Evolutionary conservation across 2,113 vertebrate genomes (phyloP).

Genomic region (Myrmophylax atrothorax): DNA sequence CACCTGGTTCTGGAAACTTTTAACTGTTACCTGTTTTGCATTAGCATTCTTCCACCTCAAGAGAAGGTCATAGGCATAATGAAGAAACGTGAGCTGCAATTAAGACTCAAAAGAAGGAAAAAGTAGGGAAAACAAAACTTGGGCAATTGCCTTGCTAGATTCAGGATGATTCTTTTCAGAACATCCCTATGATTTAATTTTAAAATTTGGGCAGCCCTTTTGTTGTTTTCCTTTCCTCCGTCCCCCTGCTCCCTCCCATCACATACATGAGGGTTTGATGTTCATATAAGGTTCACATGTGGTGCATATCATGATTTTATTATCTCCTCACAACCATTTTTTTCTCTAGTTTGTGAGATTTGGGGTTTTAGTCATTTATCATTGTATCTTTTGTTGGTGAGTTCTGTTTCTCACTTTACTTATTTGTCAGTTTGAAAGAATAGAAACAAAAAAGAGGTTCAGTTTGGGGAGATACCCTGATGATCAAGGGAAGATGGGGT

Average conservation of each 20-base stretch:
- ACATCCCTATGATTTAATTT: background rate
- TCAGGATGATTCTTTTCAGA: background rate
- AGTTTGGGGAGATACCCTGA: conserved; percentile 45
- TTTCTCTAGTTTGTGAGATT: background rate
- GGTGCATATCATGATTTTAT: background rate
- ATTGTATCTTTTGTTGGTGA: conserved; percentile 37
- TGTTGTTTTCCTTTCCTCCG: background rate
- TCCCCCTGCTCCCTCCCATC: too few species aligned
- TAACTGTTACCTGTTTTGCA: background rate
- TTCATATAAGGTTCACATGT: background rate
- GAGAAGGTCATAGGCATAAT: background rate
- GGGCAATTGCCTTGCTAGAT: background rate
- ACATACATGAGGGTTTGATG: background rate
- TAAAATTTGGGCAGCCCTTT: background rate
- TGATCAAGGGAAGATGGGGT: conserved; percentile 70
- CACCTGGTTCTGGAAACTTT: background rate
- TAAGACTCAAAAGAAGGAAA: background rate
- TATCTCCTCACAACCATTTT: conserved; percentile 2
- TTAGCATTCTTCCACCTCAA: background rate
- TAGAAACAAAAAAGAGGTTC: conserved; percentile 36
- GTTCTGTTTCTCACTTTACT: conserved; percentile 47
- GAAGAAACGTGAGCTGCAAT: background rate
- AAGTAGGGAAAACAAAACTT: background rate
- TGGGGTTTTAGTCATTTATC: conserved; percentile 46
- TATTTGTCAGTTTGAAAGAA: conserved; percentile 16